Evolutionary conservation across 1,140 invertebrate species (phyloP).

Genomic region (Aplysia californica): DNA sequence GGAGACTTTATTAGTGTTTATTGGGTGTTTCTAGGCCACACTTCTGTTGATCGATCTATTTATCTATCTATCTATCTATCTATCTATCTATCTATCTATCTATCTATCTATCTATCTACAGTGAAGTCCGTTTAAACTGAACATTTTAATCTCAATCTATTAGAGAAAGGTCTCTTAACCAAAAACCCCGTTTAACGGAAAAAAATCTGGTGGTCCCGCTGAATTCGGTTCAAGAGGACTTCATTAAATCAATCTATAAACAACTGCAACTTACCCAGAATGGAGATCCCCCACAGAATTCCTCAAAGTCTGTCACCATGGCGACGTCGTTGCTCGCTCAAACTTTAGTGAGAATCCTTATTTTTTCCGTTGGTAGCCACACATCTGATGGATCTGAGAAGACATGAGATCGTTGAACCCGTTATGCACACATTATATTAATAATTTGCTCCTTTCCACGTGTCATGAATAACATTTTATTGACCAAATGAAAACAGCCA

Average conservation of each 20-base stretch:
- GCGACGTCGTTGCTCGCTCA: background rate
- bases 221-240: background rate
- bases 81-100: too few species aligned
- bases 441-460: too few species aligned
- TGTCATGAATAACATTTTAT: too few species aligned
- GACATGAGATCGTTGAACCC: background rate
- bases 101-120: too few species aligned
- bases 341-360: background rate
- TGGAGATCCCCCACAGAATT: constrained; percentile 16
- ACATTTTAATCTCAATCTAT: background rate
- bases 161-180: background rate
- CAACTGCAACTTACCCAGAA: constrained; percentile 18
- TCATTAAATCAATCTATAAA: background rate
- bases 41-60: too few species aligned
- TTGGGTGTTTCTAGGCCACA: too few species aligned
- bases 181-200: background rate
- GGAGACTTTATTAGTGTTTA: too few species aligned
- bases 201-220: background rate
- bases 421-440: background rate
- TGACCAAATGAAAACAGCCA: too few species aligned
- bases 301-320: constrained; percentile 5
- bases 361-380: too few species aligned
- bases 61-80: too few species aligned
- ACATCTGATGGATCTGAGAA: too few species aligned
- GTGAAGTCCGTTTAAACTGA: too few species aligned